Conservation (phyloP, 37 sponge, comb jelly and placozoan genomes). For the Axinella damicornis region DNA sequence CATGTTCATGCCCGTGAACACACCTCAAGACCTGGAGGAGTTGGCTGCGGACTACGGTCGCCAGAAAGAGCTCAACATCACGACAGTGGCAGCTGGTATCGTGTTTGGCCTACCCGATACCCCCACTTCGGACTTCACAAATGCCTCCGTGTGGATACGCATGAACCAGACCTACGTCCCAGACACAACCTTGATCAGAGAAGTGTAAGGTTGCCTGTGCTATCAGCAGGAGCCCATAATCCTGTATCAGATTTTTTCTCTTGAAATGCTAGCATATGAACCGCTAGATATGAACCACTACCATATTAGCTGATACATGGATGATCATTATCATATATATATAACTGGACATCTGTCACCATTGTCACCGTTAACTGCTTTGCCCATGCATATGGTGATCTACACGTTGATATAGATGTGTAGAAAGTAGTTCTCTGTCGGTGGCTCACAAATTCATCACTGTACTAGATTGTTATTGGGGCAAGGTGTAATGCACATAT, state of each 20-base stretch:
- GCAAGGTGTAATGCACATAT: neutral
- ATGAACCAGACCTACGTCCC: constrained; percentile 71
- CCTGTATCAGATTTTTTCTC: neutral
- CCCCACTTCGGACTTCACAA: neutral
- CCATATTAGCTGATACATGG: too few species aligned
- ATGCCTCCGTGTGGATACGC: constrained; percentile 53
- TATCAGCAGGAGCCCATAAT: too few species aligned
- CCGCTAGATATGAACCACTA: too few species aligned
- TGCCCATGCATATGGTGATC: too few species aligned
- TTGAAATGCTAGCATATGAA: neutral
- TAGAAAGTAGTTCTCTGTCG: too few species aligned
- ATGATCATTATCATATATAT: too few species aligned
- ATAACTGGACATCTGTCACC: too few species aligned
- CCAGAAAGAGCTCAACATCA: constrained; percentile 47
- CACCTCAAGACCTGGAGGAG: constrained; percentile 23
- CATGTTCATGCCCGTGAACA: constrained; percentile 53
- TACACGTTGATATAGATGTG: too few species aligned
- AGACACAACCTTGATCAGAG: constrained; percentile 48
- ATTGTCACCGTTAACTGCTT: too few species aligned
- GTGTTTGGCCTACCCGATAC: constrained; percentile 24
- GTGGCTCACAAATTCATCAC: too few species aligned
- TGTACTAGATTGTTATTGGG: too few species aligned
- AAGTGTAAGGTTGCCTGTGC: constrained; percentile 39
- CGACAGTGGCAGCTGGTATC: constrained; percentile 49
- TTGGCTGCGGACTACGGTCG: constrained; percentile 26